These are phyloP conservation scores for Xyrauchen texanus DNA, from an alignment of 2,113 vertebrate genomes.

Conservation along the genomic window DNA sequence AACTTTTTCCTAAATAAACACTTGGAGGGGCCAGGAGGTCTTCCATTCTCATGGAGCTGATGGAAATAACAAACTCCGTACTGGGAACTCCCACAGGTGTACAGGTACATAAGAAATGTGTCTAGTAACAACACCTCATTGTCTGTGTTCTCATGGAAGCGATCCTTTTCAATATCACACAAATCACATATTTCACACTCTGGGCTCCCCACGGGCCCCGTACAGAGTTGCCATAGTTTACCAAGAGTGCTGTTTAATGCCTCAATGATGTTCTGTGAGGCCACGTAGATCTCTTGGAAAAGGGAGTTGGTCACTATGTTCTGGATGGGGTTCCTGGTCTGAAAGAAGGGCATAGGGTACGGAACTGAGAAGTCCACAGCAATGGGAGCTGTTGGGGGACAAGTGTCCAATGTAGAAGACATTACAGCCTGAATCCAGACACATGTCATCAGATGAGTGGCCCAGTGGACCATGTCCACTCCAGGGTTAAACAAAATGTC, in stretches of 20 bases:
- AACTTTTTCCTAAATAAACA: conserved; percentile 79
- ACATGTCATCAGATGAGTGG: conserved; percentile 65
- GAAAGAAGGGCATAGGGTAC: conserved; percentile 81
- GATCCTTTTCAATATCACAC: conserved; percentile 66
- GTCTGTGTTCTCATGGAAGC: conserved; percentile 76
- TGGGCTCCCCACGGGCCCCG: conserved; percentile 81
- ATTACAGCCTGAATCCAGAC: conserved; percentile 71
- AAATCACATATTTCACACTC: conserved; percentile 80
- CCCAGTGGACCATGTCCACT: conserved; percentile 73
- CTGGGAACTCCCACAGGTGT: conserved; percentile 84
- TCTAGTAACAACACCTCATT: conserved; percentile 84
- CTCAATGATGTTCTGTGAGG: conserved; percentile 84
- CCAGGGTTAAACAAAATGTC: conserved; percentile 13
- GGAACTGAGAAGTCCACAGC: conserved; percentile 79
- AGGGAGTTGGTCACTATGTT: conserved; percentile 77
- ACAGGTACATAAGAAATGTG: conserved; percentile 79
- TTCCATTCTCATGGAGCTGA: conserved; percentile 68
- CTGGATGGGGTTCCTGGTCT: conserved; percentile 75
- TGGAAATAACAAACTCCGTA: conserved; percentile 87
- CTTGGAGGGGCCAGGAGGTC: conserved; percentile 64
- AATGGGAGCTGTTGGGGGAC: conserved; percentile 69
- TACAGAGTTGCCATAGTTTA: conserved; percentile 75
- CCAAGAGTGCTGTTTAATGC: conserved; percentile 75
- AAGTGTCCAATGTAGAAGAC: conserved; percentile 64
- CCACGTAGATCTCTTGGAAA: conserved; percentile 81